Percentiles rank a stretch among this genome's conserved stretches.
Conservation (phyloP, 2,113 vertebrate genomes). For the Lathamus discolor region DNA sequence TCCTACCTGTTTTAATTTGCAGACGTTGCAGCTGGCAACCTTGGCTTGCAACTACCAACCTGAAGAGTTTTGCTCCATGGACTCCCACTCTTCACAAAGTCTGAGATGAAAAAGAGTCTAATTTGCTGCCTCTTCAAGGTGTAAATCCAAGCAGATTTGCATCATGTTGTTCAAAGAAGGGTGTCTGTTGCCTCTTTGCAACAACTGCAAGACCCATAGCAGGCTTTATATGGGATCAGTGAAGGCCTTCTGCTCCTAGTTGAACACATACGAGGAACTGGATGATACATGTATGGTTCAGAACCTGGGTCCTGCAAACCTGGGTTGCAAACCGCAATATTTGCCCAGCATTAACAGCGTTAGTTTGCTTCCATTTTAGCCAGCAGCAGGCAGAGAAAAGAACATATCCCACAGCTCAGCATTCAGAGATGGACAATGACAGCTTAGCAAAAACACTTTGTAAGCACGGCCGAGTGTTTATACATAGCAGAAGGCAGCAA, state of each 20-base stretch:
- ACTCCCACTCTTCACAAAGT: background rate
- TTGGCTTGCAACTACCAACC: background rate
- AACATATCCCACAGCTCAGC: background rate
- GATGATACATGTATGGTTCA: background rate
- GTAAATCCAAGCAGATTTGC: background rate
- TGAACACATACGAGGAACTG: fast-evolving
- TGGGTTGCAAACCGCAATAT: background rate
- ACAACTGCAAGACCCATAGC: background rate
- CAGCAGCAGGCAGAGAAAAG: background rate
- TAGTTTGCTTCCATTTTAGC: background rate
- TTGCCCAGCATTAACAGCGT: background rate
- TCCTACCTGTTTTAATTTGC: background rate
- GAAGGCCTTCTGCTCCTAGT: background rate
- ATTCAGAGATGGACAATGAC: background rate
- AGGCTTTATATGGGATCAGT: background rate
- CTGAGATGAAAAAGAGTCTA: background rate
- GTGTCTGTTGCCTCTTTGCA: background rate
- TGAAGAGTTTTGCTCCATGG: fast-evolving
- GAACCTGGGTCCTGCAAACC: background rate
- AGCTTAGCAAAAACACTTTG: background rate
- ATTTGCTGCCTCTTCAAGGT: background rate
- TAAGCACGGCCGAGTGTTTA: fast-evolving
- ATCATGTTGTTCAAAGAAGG: background rate
- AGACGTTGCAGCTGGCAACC: background rate
- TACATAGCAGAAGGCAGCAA: background rate